Conservation (phyloP, 2,797 vertebrate species). For the Pseudocheirus occidentalis region DNA sequence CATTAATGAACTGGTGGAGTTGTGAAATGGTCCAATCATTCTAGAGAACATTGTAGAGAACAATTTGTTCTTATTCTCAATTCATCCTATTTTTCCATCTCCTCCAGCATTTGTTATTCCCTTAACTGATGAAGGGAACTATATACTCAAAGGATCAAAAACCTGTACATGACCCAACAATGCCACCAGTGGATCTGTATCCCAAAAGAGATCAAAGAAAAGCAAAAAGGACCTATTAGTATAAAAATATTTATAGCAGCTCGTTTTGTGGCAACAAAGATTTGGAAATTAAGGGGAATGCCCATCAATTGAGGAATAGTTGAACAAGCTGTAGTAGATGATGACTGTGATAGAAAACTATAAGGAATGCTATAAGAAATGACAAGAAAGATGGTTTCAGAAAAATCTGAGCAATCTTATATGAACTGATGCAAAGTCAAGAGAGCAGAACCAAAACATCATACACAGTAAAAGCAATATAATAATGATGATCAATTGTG, state of each 20-base stretch:
- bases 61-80: too few relatives aligned
- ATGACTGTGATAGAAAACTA: too few relatives aligned
- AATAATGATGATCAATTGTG: not conserved
- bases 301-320: not conserved
- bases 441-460: not conserved
- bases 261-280: not conserved
- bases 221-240: not conserved
- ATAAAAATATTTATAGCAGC: not conserved
- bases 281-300: not conserved
- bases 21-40: not conserved
- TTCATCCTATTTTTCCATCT: too few relatives aligned
- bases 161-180: not conserved
- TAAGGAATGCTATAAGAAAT: too few relatives aligned
- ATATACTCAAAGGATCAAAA: not conserved
- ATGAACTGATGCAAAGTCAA: not conserved
- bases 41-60: not conserved
- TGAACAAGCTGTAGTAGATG: not conserved
- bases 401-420: not conserved
- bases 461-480: not conserved
- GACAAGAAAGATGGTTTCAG: not conserved
- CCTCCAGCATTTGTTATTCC: too few relatives aligned
- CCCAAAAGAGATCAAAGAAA: not conserved
- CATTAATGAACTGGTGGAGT: not conserved
- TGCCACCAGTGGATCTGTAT: not conserved
- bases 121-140: too few relatives aligned